Conservation (phyloP, 2,113 vertebrate species). For the Chaetura pelagica region DNA sequence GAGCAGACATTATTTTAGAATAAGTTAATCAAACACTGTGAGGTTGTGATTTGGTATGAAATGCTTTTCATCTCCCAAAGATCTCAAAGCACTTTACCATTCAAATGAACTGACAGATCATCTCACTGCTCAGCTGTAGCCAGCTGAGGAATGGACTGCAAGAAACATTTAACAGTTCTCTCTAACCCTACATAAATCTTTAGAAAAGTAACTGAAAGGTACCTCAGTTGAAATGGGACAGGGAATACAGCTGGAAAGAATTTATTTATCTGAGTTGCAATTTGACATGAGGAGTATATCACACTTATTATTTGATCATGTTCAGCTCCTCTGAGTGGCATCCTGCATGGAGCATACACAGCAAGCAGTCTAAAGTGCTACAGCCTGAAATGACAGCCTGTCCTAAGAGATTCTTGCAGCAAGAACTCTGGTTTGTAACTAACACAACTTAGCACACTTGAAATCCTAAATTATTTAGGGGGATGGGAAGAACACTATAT, state of each 20-base stretch:
- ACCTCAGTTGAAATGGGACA: not conserved
- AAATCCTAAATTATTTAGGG: not conserved
- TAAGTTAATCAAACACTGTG: not conserved
- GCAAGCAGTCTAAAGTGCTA: not conserved
- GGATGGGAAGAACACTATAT: not conserved
- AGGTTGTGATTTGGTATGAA: not conserved
- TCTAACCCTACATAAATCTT: not conserved
- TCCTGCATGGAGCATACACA: not conserved
- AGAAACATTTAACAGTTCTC: not conserved
- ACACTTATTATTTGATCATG: not conserved
- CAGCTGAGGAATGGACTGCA: not conserved
- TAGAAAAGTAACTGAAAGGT: not conserved
- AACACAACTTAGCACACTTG: not conserved
- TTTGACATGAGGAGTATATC: not conserved
- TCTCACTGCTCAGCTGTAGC: not conserved
- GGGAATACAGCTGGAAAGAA: not conserved
- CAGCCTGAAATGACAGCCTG: not conserved
- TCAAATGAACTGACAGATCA: not conserved
- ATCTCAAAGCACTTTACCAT: not conserved
- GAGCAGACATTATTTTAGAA: not conserved
- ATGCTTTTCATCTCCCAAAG: not conserved
- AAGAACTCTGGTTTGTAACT: not conserved
- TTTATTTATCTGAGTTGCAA: not conserved
- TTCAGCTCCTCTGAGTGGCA: not conserved
- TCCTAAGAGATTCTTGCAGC: not conserved